Conservation (phyloP, 2,797 vertebrate genomes). For the Meriones psammophilus region DNA sequence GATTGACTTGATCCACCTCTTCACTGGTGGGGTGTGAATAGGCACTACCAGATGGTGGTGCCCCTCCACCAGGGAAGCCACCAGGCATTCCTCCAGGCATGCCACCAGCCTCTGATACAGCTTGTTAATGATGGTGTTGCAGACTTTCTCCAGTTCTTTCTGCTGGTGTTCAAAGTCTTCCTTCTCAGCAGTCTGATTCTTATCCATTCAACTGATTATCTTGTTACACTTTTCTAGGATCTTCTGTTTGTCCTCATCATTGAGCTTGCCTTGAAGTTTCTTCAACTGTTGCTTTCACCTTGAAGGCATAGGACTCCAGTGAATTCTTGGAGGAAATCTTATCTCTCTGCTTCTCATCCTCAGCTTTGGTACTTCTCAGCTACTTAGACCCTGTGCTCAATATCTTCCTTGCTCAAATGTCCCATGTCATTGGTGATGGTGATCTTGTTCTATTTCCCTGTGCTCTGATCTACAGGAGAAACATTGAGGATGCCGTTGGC, state of each 20-base stretch:
- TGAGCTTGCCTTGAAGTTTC: conserved; percentile 51
- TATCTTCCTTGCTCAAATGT: no score
- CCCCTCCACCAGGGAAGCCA: conserved; percentile 92
- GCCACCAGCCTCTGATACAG: conserved; percentile 93
- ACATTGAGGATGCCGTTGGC: no score
- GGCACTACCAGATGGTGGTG: conserved; percentile 89
- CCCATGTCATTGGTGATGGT: conserved; percentile 90
- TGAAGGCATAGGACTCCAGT: conserved; percentile 87
- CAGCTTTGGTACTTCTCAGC: conserved; percentile 94
- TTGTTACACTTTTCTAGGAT: no score
- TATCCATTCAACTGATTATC: no score
- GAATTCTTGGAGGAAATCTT: conserved; percentile 88
- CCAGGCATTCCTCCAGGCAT: conserved; percentile 94
- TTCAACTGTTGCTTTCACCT: conserved; percentile 94
- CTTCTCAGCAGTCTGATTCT: no score
- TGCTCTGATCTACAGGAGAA: no score
- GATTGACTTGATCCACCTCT: no score
- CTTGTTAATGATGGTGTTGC: conserved; percentile 90
- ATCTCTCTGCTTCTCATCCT: conserved; percentile 85
- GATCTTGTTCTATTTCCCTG: no score
- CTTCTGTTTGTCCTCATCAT: no score
- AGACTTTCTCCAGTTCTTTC: no score
- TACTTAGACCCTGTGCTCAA: conserved; percentile 96
- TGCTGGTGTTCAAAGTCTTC: no score
- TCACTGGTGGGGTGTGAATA: no score